These are phyloP conservation scores for Drosophila paramelanica DNA, from an alignment of 2,888 invertebrate genomes.

Conservation along the genomic window DNA sequence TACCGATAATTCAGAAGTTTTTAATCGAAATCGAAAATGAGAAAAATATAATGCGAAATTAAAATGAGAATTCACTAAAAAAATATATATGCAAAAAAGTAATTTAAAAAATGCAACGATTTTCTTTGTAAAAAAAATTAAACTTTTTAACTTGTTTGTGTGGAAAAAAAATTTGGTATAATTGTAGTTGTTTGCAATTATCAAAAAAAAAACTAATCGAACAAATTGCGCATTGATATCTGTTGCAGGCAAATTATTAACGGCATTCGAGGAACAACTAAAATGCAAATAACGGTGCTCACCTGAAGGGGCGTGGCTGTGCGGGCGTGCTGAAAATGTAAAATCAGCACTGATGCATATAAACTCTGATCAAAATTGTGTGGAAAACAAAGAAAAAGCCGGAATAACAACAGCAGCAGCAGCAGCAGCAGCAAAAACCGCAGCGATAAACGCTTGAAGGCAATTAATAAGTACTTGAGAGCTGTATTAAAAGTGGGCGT, in stretches of 20 bases:
- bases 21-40: too few species aligned
- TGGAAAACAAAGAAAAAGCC: constrained; percentile 3
- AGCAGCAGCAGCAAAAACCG: background rate
- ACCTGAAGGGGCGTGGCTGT: constrained; percentile 22
- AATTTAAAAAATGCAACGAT: too few species aligned
- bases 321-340: constrained; percentile 30
- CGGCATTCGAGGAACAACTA: constrained; percentile 3
- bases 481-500: constrained; percentile 40
- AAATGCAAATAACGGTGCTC: constrained; percentile 35
- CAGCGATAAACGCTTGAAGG: constrained; percentile 10
- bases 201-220: constrained; percentile 7
- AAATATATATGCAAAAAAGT: too few species aligned
- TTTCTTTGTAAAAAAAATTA: too few species aligned
- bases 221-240: constrained; percentile 13
- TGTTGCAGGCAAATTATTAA: constrained; percentile 29
- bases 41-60: too few species aligned
- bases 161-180: background rate
- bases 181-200: background rate
- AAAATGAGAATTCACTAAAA: too few species aligned
- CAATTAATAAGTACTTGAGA: constrained; percentile 38
- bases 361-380: constrained; percentile 16
- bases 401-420: constrained; percentile 16
- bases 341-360: constrained; percentile 13
- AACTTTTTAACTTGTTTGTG: too few species aligned
- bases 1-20: too few species aligned